Evolutionary conservation across 2,888 invertebrate species (phyloP).

Genomic region (Parnassius glacialis): DNA sequence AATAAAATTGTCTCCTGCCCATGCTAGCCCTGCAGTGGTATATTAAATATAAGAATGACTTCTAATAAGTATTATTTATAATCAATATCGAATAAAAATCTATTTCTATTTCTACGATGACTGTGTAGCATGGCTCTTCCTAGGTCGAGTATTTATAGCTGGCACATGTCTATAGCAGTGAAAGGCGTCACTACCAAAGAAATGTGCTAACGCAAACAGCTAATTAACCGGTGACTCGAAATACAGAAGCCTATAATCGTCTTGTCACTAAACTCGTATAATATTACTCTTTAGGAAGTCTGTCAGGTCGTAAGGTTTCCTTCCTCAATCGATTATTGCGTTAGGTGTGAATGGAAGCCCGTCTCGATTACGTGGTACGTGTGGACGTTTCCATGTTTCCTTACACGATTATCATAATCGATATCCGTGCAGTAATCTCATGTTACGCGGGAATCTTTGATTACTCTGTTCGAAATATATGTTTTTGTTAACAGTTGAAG

Average conservation of each 20-base stretch:
- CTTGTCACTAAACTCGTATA: slow-evolving; percentile 21
- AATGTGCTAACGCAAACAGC: slow-evolving; percentile 4
- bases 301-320: slow-evolving; percentile 25
- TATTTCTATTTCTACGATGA: too few relatives aligned
- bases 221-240: slow-evolving; percentile 12
- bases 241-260: slow-evolving; percentile 12
- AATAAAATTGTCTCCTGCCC: too few relatives aligned
- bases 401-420: slow-evolving; percentile 5
- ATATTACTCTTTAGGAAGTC: slow-evolving; percentile 32
- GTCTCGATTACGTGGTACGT: slow-evolving; percentile 24
- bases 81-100: too few relatives aligned
- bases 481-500: too few relatives aligned
- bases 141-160: too few relatives aligned
- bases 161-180: slow-evolving; percentile 11
- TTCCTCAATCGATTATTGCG: slow-evolving; percentile 28
- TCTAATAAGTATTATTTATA: too few relatives aligned
- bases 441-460: neutral
- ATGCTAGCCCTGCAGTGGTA: too few relatives aligned
- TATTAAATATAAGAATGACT: too few relatives aligned
- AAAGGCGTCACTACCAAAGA: slow-evolving; percentile 4
- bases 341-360: slow-evolving; percentile 5
- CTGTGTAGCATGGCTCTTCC: too few relatives aligned
- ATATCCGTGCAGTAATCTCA: slow-evolving; percentile 9
- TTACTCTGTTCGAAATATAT: neutral
- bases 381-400: slow-evolving; percentile 8